Evolutionary conservation across 1,140 invertebrate genomes (phyloP).

Genomic region (Micrasema longulum): DNA sequence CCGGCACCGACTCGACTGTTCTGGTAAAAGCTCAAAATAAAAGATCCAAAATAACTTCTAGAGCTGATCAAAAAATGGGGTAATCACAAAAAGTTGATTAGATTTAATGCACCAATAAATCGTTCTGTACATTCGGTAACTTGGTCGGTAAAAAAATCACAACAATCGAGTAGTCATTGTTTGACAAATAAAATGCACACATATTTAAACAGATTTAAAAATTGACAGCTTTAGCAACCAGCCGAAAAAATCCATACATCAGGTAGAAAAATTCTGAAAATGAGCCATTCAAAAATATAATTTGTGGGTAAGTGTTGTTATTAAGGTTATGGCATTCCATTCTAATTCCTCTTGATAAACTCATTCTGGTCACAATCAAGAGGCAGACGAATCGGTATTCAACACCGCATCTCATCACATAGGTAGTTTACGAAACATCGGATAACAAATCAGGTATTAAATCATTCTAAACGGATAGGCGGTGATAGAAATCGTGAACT

Average conservation of each 20-base stretch:
- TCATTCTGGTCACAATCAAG: not conserved
- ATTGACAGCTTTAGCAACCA: no score
- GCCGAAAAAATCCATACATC: no score
- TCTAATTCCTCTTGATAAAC: not conserved
- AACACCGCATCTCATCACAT: not conserved
- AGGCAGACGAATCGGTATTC: not conserved
- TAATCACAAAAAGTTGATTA: no score
- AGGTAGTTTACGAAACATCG: not conserved
- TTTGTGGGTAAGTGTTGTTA: no score
- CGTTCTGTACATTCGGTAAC: no score
- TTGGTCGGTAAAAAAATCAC: no score
- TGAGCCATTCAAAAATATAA: no score
- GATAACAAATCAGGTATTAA: conserved; percentile 26
- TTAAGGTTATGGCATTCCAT: not conserved
- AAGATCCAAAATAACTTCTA: not conserved
- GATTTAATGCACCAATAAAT: not conserved
- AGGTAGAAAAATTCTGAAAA: no score
- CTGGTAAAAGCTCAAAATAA: not conserved
- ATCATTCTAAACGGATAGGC: conserved; percentile 28
- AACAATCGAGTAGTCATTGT: no score
- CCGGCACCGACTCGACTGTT: not conserved
- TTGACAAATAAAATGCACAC: no score
- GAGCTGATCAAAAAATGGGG: not conserved
- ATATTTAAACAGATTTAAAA: no score
- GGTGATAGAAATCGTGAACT: conserved; percentile 24